These are phyloP conservation scores for Platysteira castanea DNA, from an alignment of 2,113 vertebrate species.

Conservation along the genomic window DNA sequence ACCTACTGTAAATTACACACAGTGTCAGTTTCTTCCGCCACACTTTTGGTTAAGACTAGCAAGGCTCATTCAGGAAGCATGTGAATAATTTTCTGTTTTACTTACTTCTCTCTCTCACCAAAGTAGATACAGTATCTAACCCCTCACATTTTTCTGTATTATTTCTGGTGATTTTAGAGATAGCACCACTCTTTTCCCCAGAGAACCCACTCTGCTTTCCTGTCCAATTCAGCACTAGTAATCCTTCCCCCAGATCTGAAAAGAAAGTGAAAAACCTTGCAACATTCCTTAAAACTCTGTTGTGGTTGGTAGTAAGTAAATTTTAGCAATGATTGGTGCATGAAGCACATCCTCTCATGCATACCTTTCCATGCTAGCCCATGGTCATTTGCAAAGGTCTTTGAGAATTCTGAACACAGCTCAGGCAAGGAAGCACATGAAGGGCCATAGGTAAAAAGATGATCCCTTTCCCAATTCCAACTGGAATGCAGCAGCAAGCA, in stretches of 20 bases:
- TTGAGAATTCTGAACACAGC: background rate
- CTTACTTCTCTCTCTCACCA: background rate
- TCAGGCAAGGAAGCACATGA: background rate
- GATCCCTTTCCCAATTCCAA: background rate
- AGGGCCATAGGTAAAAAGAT: background rate
- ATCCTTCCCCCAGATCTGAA: background rate
- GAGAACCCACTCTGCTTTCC: background rate
- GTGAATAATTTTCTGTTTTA: background rate
- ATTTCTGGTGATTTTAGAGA: background rate
- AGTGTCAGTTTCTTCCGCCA: background rate
- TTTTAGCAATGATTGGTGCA: background rate
- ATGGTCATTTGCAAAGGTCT: background rate
- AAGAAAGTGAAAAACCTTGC: background rate
- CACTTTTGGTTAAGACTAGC: background rate
- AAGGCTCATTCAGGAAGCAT: background rate
- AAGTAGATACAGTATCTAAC: background rate
- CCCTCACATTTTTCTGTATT: background rate
- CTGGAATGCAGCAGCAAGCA: background rate
- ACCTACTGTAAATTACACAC: background rate
- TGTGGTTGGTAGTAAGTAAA: background rate
- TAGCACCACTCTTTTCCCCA: background rate
- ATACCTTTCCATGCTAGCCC: background rate
- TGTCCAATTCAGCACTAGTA: background rate
- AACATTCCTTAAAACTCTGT: background rate
- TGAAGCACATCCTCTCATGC: accelerated